phyloP scores from a whole-genome alignment of 2,797 vertebrate species.

The Melanogrammus aeglefinus region DNA sequence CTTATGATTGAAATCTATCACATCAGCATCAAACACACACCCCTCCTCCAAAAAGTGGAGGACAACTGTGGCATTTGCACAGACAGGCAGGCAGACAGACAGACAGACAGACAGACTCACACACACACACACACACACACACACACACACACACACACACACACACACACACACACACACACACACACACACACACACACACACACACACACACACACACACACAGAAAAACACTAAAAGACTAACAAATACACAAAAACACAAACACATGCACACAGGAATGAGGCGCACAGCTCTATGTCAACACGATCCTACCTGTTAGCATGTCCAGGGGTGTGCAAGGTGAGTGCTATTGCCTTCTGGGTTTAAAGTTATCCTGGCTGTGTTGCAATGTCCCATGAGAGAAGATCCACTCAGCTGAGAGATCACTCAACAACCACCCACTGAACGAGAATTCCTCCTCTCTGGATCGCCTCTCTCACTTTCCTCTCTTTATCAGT shows the following conservation, averaged over 20 bases:
- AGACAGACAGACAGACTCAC: neutral
- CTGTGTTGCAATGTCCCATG: neutral
- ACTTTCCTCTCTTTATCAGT: neutral
- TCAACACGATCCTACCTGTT: neutral
- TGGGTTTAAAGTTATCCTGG: slow-evolving; percentile 1
- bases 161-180: neutral
- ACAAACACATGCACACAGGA: neutral
- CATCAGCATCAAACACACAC: neutral
- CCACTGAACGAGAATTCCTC: neutral
- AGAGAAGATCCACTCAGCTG: slow-evolving; percentile 2
- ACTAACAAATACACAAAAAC: neutral
- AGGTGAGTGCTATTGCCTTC: neutral
- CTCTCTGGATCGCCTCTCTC: neutral
- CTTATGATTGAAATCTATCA: neutral
- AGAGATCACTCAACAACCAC: neutral
- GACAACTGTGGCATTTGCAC: neutral
- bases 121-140: neutral
- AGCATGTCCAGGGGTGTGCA: neutral
- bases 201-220: neutral
- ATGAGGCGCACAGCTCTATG: neutral
- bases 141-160: neutral
- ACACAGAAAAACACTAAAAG: neutral
- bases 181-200: neutral
- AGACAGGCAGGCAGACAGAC: neutral
- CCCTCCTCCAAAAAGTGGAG: neutral